Evolutionary conservation across 2,888 invertebrate species (phyloP).

Genomic region (Amblyjoppa fuscipennis): DNA sequence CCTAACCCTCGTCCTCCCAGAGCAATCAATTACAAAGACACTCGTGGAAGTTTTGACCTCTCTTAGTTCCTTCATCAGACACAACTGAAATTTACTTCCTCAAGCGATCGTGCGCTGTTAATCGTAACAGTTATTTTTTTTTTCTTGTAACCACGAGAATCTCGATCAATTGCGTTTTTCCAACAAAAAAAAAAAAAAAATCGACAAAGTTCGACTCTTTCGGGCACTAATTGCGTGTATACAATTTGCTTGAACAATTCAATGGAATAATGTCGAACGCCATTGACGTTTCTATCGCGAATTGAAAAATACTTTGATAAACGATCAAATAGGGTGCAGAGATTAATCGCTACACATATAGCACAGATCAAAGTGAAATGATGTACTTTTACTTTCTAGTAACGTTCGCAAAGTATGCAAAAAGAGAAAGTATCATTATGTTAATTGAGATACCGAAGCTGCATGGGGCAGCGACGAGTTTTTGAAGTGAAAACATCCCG

Average conservation of each 20-base stretch:
- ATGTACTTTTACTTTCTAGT: neutral
- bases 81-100: slow-evolving; percentile 11
- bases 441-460: neutral
- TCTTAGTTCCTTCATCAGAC: neutral
- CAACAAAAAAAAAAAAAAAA: neutral
- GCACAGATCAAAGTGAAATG: neutral
- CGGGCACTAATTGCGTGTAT: neutral
- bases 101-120: slow-evolving; percentile 26
- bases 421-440: neutral
- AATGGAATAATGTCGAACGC: slow-evolving; percentile 29
- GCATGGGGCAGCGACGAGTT: slow-evolving; percentile 3
- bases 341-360: neutral
- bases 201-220: neutral
- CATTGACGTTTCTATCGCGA: slow-evolving; percentile 20
- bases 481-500: slow-evolving; percentile 1
- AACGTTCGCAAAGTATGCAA: neutral
- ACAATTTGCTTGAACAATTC: slow-evolving; percentile 2
- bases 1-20: neutral
- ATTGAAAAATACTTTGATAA: neutral
- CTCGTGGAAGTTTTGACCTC: neutral
- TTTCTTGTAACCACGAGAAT: neutral
- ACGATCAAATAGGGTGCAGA: neutral
- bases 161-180: neutral
- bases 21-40: neutral
- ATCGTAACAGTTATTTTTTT: neutral